phyloP scores from a whole-genome alignment of 2,888 invertebrate genomes.

The Sycophila texana region DNA sequence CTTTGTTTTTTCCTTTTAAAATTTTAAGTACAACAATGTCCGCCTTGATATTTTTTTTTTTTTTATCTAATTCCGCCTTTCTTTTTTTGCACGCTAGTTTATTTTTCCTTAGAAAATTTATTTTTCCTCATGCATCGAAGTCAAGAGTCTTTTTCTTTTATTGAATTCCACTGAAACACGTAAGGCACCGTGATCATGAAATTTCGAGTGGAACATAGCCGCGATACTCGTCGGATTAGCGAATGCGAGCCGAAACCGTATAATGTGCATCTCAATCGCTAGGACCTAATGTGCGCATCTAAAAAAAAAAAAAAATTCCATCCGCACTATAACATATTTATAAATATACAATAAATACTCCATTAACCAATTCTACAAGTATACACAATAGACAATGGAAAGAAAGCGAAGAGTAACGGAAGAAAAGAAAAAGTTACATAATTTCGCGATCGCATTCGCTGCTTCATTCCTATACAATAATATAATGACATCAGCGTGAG shows the following conservation, averaged over 20 bases:
- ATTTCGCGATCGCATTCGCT: too few relatives aligned
- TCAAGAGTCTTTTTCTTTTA: neutral
- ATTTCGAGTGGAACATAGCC: slow-evolving; percentile 47
- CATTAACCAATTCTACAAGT: too few relatives aligned
- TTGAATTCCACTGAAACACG: slow-evolving; percentile 54
- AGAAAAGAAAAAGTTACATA: too few relatives aligned
- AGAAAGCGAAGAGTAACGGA: too few relatives aligned
- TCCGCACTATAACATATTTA: too few relatives aligned
- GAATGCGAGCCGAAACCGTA: neutral
- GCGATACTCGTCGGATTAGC: neutral
- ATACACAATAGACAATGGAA: too few relatives aligned
- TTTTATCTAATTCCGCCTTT: neutral
- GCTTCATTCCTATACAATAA: too few relatives aligned
- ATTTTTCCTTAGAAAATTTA: slow-evolving; percentile 1
- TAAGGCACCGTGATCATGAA: slow-evolving; percentile 58
- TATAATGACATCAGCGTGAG: too few relatives aligned
- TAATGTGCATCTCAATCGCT: neutral
- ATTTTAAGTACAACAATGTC: slow-evolving; percentile 22
- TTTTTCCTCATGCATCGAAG: neutral
- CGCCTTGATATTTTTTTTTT: neutral
- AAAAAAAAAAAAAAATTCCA: neutral
- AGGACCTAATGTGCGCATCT: neutral
- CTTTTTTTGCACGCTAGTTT: slow-evolving; percentile 32
- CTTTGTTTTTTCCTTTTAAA: slow-evolving; percentile 5
- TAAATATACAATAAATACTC: too few relatives aligned